phyloP scores from a whole-genome alignment of 1,140 invertebrate genomes.

The Zaprionus ornatus region DNA sequence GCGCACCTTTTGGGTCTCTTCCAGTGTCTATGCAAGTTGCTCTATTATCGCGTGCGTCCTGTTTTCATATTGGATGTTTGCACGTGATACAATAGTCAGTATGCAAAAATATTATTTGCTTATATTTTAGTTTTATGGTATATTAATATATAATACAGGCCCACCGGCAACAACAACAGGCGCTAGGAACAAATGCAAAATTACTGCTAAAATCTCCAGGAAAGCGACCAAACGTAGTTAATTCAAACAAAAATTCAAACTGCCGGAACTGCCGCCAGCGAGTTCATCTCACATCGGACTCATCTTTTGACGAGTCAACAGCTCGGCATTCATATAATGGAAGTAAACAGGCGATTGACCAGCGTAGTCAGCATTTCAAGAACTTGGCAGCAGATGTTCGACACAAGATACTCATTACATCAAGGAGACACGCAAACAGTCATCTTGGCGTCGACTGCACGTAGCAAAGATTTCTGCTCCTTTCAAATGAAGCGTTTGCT shows the following conservation, averaged over 20 bases:
- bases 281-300: constrained; percentile 47
- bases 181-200: constrained; percentile 85
- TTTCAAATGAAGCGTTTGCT: constrained; percentile 96
- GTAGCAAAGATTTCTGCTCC: constrained; percentile 86
- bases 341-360: constrained; percentile 92
- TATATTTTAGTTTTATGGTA: background rate
- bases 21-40: constrained; percentile 96
- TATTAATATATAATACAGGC: constrained; percentile 85
- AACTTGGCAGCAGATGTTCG: constrained; percentile 93
- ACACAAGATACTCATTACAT: constrained; percentile 96
- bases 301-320: constrained; percentile 81
- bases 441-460: constrained; percentile 92
- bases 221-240: constrained; percentile 45
- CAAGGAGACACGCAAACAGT: constrained; percentile 95
- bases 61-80: constrained; percentile 99
- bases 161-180: constrained; percentile 88
- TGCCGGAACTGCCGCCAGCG: constrained; percentile 87
- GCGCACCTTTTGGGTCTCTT: constrained; percentile 97
- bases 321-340: constrained; percentile 83
- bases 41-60: constrained; percentile 98
- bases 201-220: constrained; percentile 81
- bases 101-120: background rate
- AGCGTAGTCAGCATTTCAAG: constrained; percentile 91
- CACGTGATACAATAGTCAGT: constrained; percentile 96
- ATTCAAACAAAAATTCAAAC: constrained; percentile 85